Base-by-base conservation (phyloP, 2,888 invertebrate genomes). In the Pseudococcus viburni region DNA sequence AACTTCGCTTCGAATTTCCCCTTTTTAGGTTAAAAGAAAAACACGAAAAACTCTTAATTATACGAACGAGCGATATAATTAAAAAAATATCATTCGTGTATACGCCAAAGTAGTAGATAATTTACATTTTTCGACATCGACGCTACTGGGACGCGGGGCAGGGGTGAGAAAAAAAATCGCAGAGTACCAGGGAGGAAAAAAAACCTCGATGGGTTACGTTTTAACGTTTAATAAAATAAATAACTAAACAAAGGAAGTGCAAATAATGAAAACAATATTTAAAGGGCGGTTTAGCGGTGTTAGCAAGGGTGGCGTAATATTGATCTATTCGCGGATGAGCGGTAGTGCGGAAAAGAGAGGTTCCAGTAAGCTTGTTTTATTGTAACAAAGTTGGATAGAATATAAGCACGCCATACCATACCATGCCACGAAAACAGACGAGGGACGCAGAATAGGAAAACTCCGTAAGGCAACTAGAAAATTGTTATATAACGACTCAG, bases 251-350 rank as follows among this genome's bases (percentile, higher is more conserved):
- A 87, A 87, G 87, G 87, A 77, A 87, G 87, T 87, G 87, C 87
- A 87, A 87, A 87, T 87, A 87, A 87, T 87, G 87, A 87, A 80
- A 77, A 87, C 87, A 87, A 86, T 87, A 87, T 87, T 87, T 87
- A 87, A 87, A 80, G 87, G 73, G 87, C 77, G 87, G 87, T 87
- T 87, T 87, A 77, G 80, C 46, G 87, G 77, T 87, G 51, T 77
- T 73, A 87, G 51, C 48, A 48, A 73, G 46, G 68, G 73, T 48
- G 87, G 77, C 73, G 87, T 77, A 87, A 87, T 87, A 87, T 87
- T 87, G 87, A 87, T 87, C 87, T 77, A 87, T 46, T 33, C 77
- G 80, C 48, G 73, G 87, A 48, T 42, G 87, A 87, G 87, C 46
- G 73, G 26, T 15, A 51, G 80, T 33, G 80, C 48, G 86, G 51